Percentiles rank a stretch among this genome's conserved stretches.
phyloP scores from a whole-genome alignment of 2,888 invertebrate genomes.

The Zele albiditarsus region DNA sequence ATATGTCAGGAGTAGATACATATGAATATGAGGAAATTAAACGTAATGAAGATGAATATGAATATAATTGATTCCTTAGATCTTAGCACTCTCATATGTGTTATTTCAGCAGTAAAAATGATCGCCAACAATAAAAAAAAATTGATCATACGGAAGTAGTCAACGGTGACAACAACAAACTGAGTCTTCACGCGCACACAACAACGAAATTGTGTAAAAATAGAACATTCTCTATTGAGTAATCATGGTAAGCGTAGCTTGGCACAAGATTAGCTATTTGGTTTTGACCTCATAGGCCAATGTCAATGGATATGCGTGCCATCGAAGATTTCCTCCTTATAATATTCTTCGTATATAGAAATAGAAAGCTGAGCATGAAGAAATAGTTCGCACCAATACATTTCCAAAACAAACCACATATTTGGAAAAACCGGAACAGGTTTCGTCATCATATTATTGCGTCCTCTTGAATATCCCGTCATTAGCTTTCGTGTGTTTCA shows the following conservation, averaged over 20 bases:
- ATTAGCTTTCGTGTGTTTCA: too few species aligned
- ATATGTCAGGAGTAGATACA: too few species aligned
- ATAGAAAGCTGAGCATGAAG: not conserved
- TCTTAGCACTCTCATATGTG: too few species aligned
- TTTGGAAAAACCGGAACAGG: not conserved
- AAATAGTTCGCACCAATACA: not conserved
- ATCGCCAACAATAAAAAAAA: not conserved
- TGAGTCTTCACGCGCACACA: not conserved
- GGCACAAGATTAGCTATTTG: constrained; percentile 55
- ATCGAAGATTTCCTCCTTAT: constrained; percentile 11
- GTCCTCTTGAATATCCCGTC: too few species aligned
- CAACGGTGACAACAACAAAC: not conserved
- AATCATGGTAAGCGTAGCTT: constrained; percentile 45
- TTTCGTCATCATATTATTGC: too few species aligned
- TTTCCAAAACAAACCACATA: not conserved
- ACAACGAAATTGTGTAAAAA: not conserved
- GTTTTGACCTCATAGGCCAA: constrained; percentile 60
- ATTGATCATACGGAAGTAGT: constrained; percentile 2
- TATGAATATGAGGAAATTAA: too few species aligned
- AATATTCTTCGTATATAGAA: not conserved
- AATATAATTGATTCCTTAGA: too few species aligned
- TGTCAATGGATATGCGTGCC: constrained; percentile 54
- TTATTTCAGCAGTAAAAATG: too few species aligned
- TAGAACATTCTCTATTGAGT: constrained; percentile 8
- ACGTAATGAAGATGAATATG: too few species aligned